Base-by-base conservation (phyloP, 1,140 invertebrate genomes). In the Aphidius gifuensis region DNA sequence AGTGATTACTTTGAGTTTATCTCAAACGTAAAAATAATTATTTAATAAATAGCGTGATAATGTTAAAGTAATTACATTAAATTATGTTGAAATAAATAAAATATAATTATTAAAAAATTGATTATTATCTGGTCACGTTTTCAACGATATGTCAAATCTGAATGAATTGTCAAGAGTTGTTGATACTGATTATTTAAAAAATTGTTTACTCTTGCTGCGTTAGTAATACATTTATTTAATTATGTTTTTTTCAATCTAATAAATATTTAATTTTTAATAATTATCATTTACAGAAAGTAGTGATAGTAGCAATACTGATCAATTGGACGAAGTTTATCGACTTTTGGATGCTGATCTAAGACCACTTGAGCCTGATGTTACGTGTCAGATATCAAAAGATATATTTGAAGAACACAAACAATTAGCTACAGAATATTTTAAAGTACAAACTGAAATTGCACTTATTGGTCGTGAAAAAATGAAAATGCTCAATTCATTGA, bases 371-470 rank as follows among this genome's bases (percentile, higher is more conserved):
- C 93, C 93, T 6, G 89, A 92, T 78, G 83, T 87, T 57, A 85
- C 84, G 59, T 90, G 89, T 76, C 83, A 87, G 38, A 86, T 90
- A 74, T 95, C 92, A 44, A 84, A 90, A 69, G 78, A 87, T 60
- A 91, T 96, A 61, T 96, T 92, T 78, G 85, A 94, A 60, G 89
- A 93, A 67, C 93, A 96, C 74, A 92, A 92, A 69, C 84, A 88
- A 73, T 84, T 94, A 66, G 87, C 87, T 45, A 85, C 88, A 72
- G 88, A 90, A 76, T 90, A 89, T 77, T 84, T 89, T 40, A 87
- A 87, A 73, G 86, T 90, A 50, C 88, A 92, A 78, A 90, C 89
- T 45, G 89, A 92, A 78, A 83, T 92, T 60, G 87, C 87, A 4
- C 85, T 88, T 64, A 77, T 91, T 54, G 83, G 85, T 47, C 87